phyloP scores from a whole-genome alignment of 1,140 invertebrate genomes.

The fruit fly (Drosophila melanogaster) region Release_6_plus_ISO1_MT NT_033779.5:264501-265000 shows the following conservation, averaged over 20 bases:
- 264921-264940: conserved; percentile 8
- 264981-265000: conserved; percentile 75
- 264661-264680: conserved; percentile 75
- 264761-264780: conserved; percentile 86
- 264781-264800: conserved; percentile 86
- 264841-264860: conserved; percentile 45
- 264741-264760: conserved; percentile 84
- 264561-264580: conserved; percentile 76
- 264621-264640: conserved; percentile 37
- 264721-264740: conserved; percentile 64
- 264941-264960: conserved; percentile 73
- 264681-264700: conserved; percentile 59
- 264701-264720: conserved; percentile 50
- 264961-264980: conserved; percentile 81
- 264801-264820: conserved; percentile 84
- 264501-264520: conserved; percentile 29
- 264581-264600: conserved; percentile 58
- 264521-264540: conserved; percentile 60
- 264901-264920: conserved; percentile 35
- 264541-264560: conserved; percentile 75
- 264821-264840: conserved; percentile 65
- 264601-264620: conserved; percentile 36
- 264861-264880: conserved; percentile 59
- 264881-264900: conserved; percentile 61
- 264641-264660: conserved; percentile 66